These are phyloP conservation scores for Hippopotamus amphibius DNA, from an alignment of 2,113 vertebrate species.

Conservation along the genomic window DNA sequence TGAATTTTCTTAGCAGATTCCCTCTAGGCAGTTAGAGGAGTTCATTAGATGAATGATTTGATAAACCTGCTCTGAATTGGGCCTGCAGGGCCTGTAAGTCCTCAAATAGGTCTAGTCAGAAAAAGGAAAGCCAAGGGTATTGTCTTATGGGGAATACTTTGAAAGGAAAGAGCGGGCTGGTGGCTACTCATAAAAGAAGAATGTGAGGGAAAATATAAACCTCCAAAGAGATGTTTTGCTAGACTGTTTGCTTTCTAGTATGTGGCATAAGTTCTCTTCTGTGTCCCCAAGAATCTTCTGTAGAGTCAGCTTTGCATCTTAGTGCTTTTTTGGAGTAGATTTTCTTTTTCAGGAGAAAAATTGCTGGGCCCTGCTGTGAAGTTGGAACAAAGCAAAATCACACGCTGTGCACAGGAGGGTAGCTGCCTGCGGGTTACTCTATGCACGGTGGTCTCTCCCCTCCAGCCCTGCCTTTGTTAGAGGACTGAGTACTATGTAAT, in stretches of 20 bases:
- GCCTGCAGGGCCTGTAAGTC: slow-evolving; percentile 40
- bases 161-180: neutral
- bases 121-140: neutral
- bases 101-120: slow-evolving; percentile 22
- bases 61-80: slow-evolving; percentile 56
- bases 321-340: slow-evolving; percentile 61
- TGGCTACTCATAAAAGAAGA: neutral
- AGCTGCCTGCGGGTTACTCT: neutral
- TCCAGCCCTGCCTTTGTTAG: neutral
- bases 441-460: neutral
- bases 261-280: slow-evolving; percentile 55
- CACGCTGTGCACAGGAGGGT: neutral
- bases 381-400: slow-evolving; percentile 56
- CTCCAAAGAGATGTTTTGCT: neutral
- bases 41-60: slow-evolving; percentile 75
- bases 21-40: slow-evolving; percentile 60
- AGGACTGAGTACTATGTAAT: neutral
- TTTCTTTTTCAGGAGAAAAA: slow-evolving; percentile 66
- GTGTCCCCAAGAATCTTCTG: slow-evolving; percentile 37
- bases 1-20: slow-evolving; percentile 46
- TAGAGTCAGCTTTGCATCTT: slow-evolving; percentile 56
- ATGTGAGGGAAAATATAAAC: slow-evolving; percentile 8
- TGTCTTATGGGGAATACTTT: neutral
- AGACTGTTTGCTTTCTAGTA: slow-evolving; percentile 29
- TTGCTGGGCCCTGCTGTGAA: slow-evolving; percentile 30